Base-by-base conservation (phyloP, 2,888 invertebrate genomes). In the Mylabris sibirica region DNA sequence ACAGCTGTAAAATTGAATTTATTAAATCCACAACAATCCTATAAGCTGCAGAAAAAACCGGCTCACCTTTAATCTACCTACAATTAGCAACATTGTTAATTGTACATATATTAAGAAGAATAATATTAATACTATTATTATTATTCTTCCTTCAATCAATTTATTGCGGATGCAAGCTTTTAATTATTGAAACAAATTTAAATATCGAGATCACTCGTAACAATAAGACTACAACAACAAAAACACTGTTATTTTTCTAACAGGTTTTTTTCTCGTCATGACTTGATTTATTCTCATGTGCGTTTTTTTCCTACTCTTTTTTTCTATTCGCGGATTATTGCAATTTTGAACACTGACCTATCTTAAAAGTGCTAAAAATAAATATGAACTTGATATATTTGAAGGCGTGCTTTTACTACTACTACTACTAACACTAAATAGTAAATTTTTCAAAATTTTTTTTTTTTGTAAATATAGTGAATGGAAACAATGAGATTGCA, bases 231-330 rank as follows among this genome's bases (percentile, higher is more conserved):
- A 17, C 8, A 9, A 9, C 2, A 11, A 3, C 11, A 20, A 49
- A 49, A 49, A 49, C 20, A 49, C 49, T 49, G 49, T 49, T 49
- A 49, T 49, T 49, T 49, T 49, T 20, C 49, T 20, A 49, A 49
- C 49, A 11, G 1, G 49, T 49, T 49, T 49, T 49, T 9, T 49
- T 5, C 5, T 38, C n/a, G 12, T 11, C 14, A 3, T 44, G 5
- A 3, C 3, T 49, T 49, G 12, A 49, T 49, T 49, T 20, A 49
- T 49, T 49, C 20, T 2, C n/a, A n/a, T n/a, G n/a, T n/a, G n/a
- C n/a, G n/a, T 20, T n/a, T 49, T 17, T 11, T 44, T 44, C 17
- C 38, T 38, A 38, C 38, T 12, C 38, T 38, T n/a, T 38, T n/a
- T 44, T 44, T 17, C 17, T 44, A 38, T 4, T 44, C 17, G 11